A percentile compares a stretch with the other conserved stretches of the same genome.
Evolutionary conservation across 2,113 vertebrate genomes (phyloP).

Genomic region (Periophthalmus modestus): DNA sequence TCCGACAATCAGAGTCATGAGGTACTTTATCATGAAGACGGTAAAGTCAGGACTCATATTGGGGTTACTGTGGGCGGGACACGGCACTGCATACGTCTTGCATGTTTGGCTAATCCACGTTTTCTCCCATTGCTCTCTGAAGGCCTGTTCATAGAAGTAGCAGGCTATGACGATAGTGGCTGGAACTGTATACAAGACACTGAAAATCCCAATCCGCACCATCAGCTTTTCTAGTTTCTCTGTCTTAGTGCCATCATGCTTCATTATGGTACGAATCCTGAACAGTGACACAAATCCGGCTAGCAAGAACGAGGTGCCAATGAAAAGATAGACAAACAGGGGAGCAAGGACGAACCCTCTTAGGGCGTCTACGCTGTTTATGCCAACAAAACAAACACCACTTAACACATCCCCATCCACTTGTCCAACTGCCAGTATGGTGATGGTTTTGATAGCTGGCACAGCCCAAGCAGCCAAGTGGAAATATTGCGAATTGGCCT

Average conservation of each 20-base stretch:
- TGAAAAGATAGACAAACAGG: conserved; percentile 94
- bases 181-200: conserved; percentile 92
- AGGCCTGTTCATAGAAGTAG: conserved; percentile 97
- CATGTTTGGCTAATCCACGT: conserved; percentile 92
- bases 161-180: conserved; percentile 97
- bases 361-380: conserved; percentile 92
- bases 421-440: conserved; percentile 91
- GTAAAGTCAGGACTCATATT: conserved; percentile 94
- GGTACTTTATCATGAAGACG: conserved; percentile 98
- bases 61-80: conserved; percentile 81
- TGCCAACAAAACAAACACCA: conserved; percentile 92
- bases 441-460: conserved; percentile 94
- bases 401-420: conserved; percentile 93
- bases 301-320: conserved; percentile 93
- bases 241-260: conserved; percentile 95
- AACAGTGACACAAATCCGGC: conserved; percentile 96
- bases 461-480: conserved; percentile 97
- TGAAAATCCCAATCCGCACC: conserved; percentile 95
- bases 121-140: conserved; percentile 95
- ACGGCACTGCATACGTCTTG: conserved; percentile 91
- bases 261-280: conserved; percentile 97
- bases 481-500: conserved; percentile 96
- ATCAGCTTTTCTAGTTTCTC: conserved; percentile 97
- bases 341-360: conserved; percentile 93
- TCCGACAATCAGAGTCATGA: conserved; percentile 97